Conservation (phyloP, 53 echinoderm and acorn worm genomes). For the Patiria pectinifera region DNA sequence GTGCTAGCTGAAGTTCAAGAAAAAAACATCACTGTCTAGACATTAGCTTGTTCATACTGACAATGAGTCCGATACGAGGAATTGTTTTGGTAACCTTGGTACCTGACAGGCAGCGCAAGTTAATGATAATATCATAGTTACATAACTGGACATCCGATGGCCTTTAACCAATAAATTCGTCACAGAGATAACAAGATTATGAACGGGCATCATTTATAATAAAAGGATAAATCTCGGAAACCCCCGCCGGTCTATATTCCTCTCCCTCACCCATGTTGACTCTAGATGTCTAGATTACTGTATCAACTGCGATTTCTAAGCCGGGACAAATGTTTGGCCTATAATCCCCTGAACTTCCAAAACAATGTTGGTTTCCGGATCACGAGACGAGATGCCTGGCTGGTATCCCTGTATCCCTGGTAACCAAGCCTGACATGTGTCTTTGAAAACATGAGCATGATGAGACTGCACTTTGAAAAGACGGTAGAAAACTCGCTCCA, state of each 20-base stretch:
- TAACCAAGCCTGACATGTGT: not conserved
- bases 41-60: no score
- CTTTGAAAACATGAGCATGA: no score
- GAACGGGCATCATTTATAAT: not conserved
- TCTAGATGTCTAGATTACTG: constrained; percentile 16
- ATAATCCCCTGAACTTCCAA: constrained; percentile 20
- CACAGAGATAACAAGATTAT: not conserved
- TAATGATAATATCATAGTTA: no score
- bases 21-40: no score
- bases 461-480: no score
- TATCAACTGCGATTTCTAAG: not conserved
- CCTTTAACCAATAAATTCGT: no score
- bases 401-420: not conserved
- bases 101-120: no score
- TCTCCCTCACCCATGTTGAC: not conserved
- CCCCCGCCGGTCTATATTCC: not conserved
- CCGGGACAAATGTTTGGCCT: not conserved
- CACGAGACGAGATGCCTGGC: not conserved
- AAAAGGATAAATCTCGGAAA: not conserved
- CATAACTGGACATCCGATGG: no score
- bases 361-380: constrained; percentile 23
- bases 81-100: no score
- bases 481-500: no score
- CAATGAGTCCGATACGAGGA: no score
- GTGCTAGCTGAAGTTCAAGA: no score